phyloP scores from a whole-genome alignment of 2,888 invertebrate species.

The Eumacrocentrus americanus region DNA sequence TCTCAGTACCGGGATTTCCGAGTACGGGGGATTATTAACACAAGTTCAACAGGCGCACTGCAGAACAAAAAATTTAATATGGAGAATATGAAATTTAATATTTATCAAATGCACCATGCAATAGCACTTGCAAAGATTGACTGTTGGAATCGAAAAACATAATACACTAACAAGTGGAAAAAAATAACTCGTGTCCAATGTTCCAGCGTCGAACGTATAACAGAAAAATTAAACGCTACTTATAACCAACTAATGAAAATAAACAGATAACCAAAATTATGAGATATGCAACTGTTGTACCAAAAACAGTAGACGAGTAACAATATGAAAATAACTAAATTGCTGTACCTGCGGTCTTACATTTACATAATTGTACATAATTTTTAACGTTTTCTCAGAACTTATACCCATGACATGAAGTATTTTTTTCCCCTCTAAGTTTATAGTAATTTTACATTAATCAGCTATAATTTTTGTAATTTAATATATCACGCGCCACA shows the following conservation, averaged over 20 bases:
- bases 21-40: background rate
- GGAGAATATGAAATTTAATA: background rate
- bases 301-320: constrained; percentile 24
- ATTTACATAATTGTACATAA: constrained; percentile 46
- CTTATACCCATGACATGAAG: background rate
- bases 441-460: constrained; percentile 44
- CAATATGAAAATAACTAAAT: constrained; percentile 14
- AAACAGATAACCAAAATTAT: background rate
- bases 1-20: background rate
- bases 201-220: background rate
- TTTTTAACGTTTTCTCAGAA: constrained; percentile 38
- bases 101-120: background rate
- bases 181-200: background rate
- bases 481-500: constrained; percentile 7
- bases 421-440: constrained; percentile 29
- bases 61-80: background rate
- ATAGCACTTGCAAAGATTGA: background rate
- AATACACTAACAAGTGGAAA: background rate
- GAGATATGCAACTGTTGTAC: constrained; percentile 27
- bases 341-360: constrained; percentile 40
- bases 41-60: background rate
- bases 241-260: background rate
- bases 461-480: constrained; percentile 45
- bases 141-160: background rate
- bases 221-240: background rate